Evolutionary conservation across 1,140 invertebrate genomes (phyloP).

Genomic region (Rhagoletis zephyria): DNA sequence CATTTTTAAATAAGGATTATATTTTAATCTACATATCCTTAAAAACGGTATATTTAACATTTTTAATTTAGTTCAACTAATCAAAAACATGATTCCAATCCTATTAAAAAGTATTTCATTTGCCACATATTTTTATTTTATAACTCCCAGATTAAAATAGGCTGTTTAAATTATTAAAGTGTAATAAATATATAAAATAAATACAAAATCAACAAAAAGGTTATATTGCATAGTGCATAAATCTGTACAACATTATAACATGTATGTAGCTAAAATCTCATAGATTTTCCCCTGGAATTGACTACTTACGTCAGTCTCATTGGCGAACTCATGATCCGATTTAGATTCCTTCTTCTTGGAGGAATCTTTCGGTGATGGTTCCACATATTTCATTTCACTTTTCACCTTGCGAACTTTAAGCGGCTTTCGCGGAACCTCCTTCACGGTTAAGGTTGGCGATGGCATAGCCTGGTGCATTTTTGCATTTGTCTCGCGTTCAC

Average conservation of each 20-base stretch:
- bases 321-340: conserved; percentile 70
- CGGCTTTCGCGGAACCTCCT: conserved; percentile 57
- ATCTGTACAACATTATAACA: conserved; percentile 9
- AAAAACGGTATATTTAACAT: too few species aligned
- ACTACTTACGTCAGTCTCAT: conserved; percentile 65
- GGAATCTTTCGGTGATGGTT: conserved; percentile 60
- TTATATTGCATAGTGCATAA: neutral
- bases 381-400: conserved; percentile 70
- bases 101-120: neutral
- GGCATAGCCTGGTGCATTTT: neutral
- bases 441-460: conserved; percentile 34
- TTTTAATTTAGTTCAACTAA: too few species aligned
- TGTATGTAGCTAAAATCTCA: conserved; percentile 50
- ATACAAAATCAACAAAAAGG: conserved; percentile 29
- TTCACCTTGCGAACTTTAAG: conserved; percentile 69
- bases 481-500: neutral
- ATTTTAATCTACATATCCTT: too few species aligned
- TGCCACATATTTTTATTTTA: neutral
- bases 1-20: too few species aligned
- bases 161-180: conserved; percentile 10
- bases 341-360: conserved; percentile 69
- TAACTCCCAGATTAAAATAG: neutral
- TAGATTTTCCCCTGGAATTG: conserved; percentile 51
- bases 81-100: neutral
- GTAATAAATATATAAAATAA: conserved; percentile 55